These are phyloP conservation scores for Eubasilissa regina DNA, from an alignment of 1,140 invertebrate species.

Conservation along the genomic window DNA sequence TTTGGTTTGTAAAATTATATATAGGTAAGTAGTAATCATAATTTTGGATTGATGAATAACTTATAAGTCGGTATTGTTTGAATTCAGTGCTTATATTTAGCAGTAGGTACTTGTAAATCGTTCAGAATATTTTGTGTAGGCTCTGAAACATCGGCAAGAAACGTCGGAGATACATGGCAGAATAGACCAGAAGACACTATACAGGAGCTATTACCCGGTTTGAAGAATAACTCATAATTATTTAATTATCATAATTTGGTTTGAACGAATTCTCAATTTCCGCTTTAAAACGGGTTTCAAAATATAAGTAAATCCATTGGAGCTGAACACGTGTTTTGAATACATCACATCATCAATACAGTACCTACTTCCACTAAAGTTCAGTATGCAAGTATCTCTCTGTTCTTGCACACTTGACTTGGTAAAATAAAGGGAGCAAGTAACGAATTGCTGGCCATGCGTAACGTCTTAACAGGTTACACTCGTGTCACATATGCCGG, in stretches of 20 bases:
- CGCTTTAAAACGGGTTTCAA: background rate
- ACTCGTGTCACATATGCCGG: conserved; percentile 49
- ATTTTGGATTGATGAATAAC: too few species aligned
- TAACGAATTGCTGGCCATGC: conserved; percentile 26
- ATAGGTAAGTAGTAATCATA: too few species aligned
- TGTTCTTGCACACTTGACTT: conserved; percentile 1
- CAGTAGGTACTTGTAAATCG: too few species aligned
- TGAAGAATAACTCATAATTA: background rate
- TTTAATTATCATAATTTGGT: background rate
- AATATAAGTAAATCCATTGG: conserved; percentile 5
- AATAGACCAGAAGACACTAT: too few species aligned
- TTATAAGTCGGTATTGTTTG: too few species aligned
- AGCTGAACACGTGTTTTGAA: conserved; percentile 15
- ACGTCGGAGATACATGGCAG: too few species aligned
- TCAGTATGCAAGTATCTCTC: background rate
- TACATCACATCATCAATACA: background rate
- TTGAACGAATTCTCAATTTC: conserved; percentile 21
- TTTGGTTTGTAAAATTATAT: too few species aligned
- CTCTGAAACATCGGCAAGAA: too few species aligned
- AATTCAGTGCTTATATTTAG: too few species aligned
- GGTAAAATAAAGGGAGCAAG: conserved; percentile 17
- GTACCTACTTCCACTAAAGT: background rate
- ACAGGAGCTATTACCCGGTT: too few species aligned
- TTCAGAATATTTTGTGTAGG: too few species aligned
- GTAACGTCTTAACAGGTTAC: conserved; percentile 48